Evolutionary conservation across 2,113 vertebrate species (phyloP), one percentile per base, ranked within the genome.

Genomic region (Melospiza melodia): DNA sequence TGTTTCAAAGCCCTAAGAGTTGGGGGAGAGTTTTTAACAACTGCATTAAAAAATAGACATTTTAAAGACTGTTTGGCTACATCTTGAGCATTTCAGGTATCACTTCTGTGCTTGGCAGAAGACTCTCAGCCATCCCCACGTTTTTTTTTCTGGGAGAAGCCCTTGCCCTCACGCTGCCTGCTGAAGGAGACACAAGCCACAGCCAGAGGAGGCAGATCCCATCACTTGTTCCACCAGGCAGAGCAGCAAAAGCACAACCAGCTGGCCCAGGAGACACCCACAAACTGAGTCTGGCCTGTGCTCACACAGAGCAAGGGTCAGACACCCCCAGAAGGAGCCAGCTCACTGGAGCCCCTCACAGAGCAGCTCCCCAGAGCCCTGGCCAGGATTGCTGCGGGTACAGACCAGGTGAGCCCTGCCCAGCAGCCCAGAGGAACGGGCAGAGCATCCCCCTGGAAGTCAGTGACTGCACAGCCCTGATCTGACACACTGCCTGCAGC

Each of bases 151-250:
- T 31, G 8, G 76, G 51, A 87, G 28, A 84, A 77, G 19, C 22
- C 25, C 30, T 15, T 9, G 30, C 76, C 68, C 73, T 72, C 4
- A 2, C 0, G 0, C 72, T 6, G 39, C 33, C 59, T 67, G 31
- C 69, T 33, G 22, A 33, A 68, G 71, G 44, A 68, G n/a, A n/a
- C 12, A 28, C 5, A 22, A 41, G 18, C 28, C 75, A 19, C 8
- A 5, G 62, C n/a, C 7, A 2, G 49, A 46, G 23, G 18, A 58
- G 58, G 13, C 63, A 37, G 43, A 67, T 44, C 44, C 24, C 37
- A 10, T 3, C 4, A 0, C 25, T 52, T 31, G 3, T 30, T 30
- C 25, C 25, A 37, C 25, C 31, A 16, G 28, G 30, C 39, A 87
- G 41, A 79, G 68, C 48, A 55, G 23, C 52, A 44, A 59, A 68